phyloP scores from a whole-genome alignment of 2,797 vertebrate species.

The Eospalax fontanierii region DNA sequence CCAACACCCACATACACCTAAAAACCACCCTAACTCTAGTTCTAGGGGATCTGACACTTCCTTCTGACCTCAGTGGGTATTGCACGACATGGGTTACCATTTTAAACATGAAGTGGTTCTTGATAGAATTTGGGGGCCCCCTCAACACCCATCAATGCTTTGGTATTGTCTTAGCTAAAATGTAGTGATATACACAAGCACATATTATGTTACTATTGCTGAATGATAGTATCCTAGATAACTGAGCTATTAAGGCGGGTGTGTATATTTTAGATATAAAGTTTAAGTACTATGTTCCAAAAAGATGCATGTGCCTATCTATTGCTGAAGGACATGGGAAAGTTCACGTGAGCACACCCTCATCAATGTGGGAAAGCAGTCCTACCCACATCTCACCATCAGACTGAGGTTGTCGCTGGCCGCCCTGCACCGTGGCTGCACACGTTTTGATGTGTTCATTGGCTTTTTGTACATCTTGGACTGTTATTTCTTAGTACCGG shows the following conservation, averaged over 20 bases:
- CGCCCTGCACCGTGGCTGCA: no score
- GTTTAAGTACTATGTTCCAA: neutral
- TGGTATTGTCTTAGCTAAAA: constrained; percentile 14
- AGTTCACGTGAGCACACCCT: neutral
- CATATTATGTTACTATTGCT: neutral
- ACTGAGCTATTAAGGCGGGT: neutral
- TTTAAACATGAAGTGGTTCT: constrained; percentile 43
- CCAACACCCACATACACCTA: no score
- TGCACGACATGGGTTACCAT: neutral
- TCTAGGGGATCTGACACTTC: no score
- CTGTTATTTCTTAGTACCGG: neutral
- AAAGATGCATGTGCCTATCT: neutral
- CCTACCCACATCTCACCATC: neutral
- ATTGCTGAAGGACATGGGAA: neutral
- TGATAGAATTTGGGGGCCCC: neutral
- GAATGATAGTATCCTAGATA: constrained; percentile 41
- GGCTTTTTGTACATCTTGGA: constrained; percentile 15
- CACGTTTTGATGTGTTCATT: neutral
- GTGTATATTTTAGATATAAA: neutral
- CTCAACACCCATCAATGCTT: neutral
- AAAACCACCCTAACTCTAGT: no score
- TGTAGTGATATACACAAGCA: neutral
- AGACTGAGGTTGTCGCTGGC: constrained; percentile 32
- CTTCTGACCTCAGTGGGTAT: no score
- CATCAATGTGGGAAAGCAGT: neutral